Conservation (phyloP, 2,113 vertebrate species). For the Numenius arquata region DNA sequence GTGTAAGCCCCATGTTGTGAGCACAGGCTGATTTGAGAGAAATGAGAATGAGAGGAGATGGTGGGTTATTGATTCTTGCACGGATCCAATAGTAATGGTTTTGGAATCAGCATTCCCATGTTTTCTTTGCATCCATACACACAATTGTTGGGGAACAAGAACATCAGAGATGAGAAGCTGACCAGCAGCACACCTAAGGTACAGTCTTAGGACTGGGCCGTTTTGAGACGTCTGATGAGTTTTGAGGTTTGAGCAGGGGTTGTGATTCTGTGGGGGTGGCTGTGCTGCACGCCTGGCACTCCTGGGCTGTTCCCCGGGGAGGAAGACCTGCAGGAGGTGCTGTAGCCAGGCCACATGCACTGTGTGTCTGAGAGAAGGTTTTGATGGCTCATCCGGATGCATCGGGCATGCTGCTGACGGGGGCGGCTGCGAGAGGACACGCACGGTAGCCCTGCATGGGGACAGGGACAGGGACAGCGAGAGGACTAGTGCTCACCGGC, state of each 20-base stretch:
- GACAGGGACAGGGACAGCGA: background rate
- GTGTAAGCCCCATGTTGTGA: background rate
- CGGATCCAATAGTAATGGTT: background rate
- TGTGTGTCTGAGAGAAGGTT: background rate
- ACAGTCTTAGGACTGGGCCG: background rate
- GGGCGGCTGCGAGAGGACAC: background rate
- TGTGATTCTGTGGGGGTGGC: background rate
- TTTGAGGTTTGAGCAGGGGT: background rate
- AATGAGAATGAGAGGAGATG: background rate
- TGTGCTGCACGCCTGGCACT: background rate
- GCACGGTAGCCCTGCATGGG: rapidly evolving
- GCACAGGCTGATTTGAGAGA: background rate
- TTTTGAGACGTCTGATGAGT: background rate
- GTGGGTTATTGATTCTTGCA: background rate
- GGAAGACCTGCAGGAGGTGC: background rate
- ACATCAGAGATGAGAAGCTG: background rate
- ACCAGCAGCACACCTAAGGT: background rate
- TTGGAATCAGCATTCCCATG: background rate
- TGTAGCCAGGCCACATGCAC: background rate
- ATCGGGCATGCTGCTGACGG: background rate
- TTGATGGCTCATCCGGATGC: background rate
- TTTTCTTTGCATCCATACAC: background rate
- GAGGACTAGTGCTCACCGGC: background rate
- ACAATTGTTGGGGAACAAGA: background rate
- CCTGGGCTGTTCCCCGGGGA: background rate